Conservation (phyloP, 1,140 invertebrate genomes). For the Heliconius hermathena region DNA sequence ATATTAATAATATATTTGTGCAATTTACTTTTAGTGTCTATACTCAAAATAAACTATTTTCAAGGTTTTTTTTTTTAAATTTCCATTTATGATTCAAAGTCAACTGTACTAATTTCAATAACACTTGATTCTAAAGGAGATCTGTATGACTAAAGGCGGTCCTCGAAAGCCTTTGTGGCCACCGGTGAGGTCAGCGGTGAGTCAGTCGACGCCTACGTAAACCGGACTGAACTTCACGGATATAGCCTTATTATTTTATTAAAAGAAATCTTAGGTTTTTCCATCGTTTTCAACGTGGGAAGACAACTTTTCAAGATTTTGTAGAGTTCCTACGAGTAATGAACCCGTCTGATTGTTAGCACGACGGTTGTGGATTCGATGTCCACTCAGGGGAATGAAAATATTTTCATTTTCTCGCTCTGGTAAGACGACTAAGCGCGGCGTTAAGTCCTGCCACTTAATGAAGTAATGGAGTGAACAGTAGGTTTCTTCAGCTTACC, state of each 20-base stretch:
- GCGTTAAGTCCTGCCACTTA: no score
- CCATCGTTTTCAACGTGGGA: not conserved
- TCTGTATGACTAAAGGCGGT: slow-evolving; percentile 27
- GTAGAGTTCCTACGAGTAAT: no score
- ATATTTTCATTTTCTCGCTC: no score
- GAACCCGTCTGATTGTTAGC: no score
- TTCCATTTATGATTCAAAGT: slow-evolving; percentile 6
- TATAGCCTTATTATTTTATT: slow-evolving; percentile 12
- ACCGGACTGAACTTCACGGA: slow-evolving; percentile 33
- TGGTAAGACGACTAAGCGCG: no score
- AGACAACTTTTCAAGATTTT: no score
- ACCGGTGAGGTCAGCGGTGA: slow-evolving; percentile 36
- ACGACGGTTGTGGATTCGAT: no score
- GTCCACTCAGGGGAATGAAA: no score
- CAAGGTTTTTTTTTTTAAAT: not conserved
- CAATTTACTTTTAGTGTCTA: not conserved
- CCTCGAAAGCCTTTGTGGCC: slow-evolving; percentile 36
- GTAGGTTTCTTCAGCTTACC: no score
- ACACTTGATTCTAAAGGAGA: slow-evolving; percentile 15
- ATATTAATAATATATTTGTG: no score
- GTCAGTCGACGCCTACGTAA: slow-evolving; percentile 36
- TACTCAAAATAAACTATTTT: not conserved
- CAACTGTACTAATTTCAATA: slow-evolving; percentile 7
- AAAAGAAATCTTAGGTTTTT: not conserved
- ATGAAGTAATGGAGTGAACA: no score